These are phyloP conservation scores for Sebastes fasciatus DNA, from an alignment of 2,113 vertebrate species.

Conservation along the genomic window DNA sequence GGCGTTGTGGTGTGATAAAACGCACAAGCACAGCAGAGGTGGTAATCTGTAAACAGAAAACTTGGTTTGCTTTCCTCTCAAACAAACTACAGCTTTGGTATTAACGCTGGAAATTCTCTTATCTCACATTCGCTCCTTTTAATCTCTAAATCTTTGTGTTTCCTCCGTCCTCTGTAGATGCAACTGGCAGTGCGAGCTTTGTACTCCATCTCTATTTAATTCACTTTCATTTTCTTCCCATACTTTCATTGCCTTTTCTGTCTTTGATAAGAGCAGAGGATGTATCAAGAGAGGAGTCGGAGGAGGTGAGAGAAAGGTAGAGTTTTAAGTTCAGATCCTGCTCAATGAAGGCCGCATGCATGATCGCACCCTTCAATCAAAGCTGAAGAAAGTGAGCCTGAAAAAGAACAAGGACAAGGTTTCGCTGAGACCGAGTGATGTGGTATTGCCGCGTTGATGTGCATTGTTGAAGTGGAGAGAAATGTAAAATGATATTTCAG, in stretches of 20 bases:
- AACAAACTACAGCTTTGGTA: constrained; percentile 27
- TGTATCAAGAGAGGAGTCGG: not conserved
- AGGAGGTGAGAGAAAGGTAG: not conserved
- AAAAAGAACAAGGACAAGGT: constrained; percentile 43
- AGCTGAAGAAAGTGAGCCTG: constrained; percentile 29
- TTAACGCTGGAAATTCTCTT: constrained; percentile 18
- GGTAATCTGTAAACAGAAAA: constrained; percentile 47
- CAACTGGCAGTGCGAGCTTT: constrained; percentile 11
- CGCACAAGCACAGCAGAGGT: constrained; percentile 10
- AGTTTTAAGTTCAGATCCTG: constrained; percentile 36
- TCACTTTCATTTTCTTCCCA: constrained; percentile 27
- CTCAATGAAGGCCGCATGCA: not conserved
- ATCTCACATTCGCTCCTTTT: constrained; percentile 33
- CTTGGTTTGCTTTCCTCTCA: constrained; percentile 23
- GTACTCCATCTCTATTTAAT: constrained; percentile 26
- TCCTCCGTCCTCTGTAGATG: not conserved
- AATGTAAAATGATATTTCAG: constrained; percentile 68
- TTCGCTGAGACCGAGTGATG: constrained; percentile 37
- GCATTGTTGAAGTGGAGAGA: constrained; percentile 36
- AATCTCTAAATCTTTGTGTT: constrained; percentile 55
- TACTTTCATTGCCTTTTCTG: constrained; percentile 18
- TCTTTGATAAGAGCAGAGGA: constrained; percentile 31
- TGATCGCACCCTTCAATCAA: constrained; percentile 47
- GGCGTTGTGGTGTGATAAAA: constrained; percentile 38
- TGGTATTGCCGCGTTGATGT: constrained; percentile 18